Evolutionary conservation across 2,888 invertebrate species (phyloP).

Genomic region (Drosophila maculinotata): DNA sequence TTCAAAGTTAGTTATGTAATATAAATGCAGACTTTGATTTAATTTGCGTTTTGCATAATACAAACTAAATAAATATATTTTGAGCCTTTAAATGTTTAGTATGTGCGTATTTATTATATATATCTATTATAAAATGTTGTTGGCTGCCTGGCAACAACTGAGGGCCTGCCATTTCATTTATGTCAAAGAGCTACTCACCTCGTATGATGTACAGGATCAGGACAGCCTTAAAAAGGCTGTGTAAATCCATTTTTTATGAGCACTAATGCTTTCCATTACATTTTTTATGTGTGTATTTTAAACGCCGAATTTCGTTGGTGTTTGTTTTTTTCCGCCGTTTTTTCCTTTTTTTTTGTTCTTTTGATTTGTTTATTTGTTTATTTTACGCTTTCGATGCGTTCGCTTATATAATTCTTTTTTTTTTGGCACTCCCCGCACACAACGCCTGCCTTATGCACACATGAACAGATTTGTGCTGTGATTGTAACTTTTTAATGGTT

Average conservation of each 20-base stretch:
- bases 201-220: constrained; percentile 85
- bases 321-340: constrained; percentile 28
- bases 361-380: constrained; percentile 46
- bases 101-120: not conserved
- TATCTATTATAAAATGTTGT: not conserved
- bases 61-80: not conserved
- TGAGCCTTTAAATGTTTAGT: not conserved
- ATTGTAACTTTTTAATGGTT: constrained; percentile 55
- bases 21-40: not conserved
- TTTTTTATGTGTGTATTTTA: constrained; percentile 80
- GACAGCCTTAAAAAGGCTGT: constrained; percentile 85
- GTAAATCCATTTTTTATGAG: constrained; percentile 85
- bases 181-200: constrained; percentile 78
- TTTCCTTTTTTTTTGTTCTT: constrained; percentile 11
- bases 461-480: constrained; percentile 47
- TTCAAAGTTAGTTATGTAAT: not conserved
- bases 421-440: too few species aligned
- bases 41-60: not conserved
- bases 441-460: constrained; percentile 19
- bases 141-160: constrained; percentile 4
- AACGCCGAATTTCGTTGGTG: constrained; percentile 64
- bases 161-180: not conserved
- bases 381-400: constrained; percentile 33
- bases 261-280: constrained; percentile 85
- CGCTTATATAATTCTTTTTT: constrained; percentile 29